Conservation (phyloP, 2,888 invertebrate genomes). For the Epistrophe grossulariae region DNA sequence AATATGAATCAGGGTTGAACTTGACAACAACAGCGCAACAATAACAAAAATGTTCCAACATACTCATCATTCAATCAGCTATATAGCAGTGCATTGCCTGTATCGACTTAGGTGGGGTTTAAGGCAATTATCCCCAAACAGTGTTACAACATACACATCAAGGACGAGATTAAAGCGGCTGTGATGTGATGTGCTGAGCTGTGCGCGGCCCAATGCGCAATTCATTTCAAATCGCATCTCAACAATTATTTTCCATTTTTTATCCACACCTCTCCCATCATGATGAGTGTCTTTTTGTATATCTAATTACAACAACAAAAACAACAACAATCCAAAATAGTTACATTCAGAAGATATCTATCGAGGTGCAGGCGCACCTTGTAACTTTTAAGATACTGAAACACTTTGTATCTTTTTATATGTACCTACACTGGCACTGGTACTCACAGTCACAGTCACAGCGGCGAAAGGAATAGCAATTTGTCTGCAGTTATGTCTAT, state of each 20-base stretch:
- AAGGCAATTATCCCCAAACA: slow-evolving; percentile 63
- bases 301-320: slow-evolving; percentile 19
- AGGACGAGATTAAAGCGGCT: slow-evolving; percentile 55
- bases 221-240: slow-evolving; percentile 71
- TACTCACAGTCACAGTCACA: background rate
- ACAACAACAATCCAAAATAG: slow-evolving; percentile 10
- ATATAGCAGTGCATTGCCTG: slow-evolving; percentile 13
- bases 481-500: slow-evolving; percentile 74
- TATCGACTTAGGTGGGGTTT: slow-evolving; percentile 56
- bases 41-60: slow-evolving; percentile 18
- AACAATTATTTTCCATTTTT: slow-evolving; percentile 75
- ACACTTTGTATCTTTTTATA: slow-evolving; percentile 27
- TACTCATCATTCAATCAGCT: slow-evolving; percentile 68
- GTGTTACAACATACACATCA: slow-evolving; percentile 39
- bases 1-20: slow-evolving; percentile 71
- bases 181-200: background rate
- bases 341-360: slow-evolving; percentile 64
- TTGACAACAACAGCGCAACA: slow-evolving; percentile 6
- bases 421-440: too few species aligned
- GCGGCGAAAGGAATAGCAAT: slow-evolving; percentile 68
- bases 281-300: slow-evolving; percentile 35
- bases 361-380: slow-evolving; percentile 74
- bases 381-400: background rate
- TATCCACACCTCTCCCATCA: slow-evolving; percentile 66
- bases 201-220: slow-evolving; percentile 19